Conservation (phyloP, 2,797 vertebrate genomes). For the Paramormyrops hopkinsi region DNA sequence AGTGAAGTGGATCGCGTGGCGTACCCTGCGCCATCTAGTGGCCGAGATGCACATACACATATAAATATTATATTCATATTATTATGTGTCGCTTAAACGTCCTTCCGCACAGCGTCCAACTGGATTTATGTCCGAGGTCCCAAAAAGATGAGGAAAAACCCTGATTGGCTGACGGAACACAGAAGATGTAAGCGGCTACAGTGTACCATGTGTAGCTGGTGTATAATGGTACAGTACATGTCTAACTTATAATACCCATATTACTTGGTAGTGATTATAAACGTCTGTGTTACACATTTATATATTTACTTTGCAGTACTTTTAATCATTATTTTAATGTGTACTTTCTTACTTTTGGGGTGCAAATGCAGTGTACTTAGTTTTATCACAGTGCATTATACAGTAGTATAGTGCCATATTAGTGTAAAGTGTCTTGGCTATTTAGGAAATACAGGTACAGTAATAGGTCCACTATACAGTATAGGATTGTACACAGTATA, state of each 20-base stretch:
- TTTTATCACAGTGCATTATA: not conserved
- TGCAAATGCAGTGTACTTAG: not conserved
- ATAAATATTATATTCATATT: not conserved
- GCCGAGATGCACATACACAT: not conserved
- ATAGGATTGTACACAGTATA: not conserved
- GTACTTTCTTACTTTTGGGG: not conserved
- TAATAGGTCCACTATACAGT: not conserved
- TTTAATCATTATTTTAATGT: not conserved
- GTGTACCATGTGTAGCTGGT: not conserved
- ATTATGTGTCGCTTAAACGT: not conserved
- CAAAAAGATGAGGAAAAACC: not conserved
- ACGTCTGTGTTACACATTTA: not conserved
- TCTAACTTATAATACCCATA: not conserved
- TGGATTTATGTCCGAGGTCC: not conserved
- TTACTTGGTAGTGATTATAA: not conserved
- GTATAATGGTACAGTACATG: not conserved
- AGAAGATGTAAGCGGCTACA: not conserved
- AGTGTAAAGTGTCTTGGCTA: not conserved
- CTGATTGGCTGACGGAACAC: not conserved
- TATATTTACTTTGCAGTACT: not conserved
- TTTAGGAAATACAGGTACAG: not conserved
- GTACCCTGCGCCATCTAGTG: not conserved
- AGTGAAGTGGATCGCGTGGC: not conserved
- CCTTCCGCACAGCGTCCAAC: not conserved
- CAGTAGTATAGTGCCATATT: not conserved